Conservation (phyloP, 2,113 vertebrate genomes). For the Macroglossus sobrinus region DNA sequence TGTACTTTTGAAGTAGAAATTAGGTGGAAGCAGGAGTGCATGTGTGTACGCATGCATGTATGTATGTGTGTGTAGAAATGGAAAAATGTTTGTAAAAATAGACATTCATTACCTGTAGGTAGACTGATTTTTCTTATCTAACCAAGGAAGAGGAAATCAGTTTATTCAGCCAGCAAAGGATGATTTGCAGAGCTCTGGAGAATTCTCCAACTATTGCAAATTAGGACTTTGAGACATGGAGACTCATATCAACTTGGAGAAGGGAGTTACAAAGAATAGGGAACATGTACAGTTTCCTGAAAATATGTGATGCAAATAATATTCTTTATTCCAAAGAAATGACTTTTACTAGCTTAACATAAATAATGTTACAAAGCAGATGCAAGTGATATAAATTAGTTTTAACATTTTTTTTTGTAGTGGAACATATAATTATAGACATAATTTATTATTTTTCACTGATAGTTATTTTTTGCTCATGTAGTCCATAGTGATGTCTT, state of each 20-base stretch:
- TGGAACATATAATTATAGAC: not conserved
- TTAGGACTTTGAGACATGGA: not conserved
- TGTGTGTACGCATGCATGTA: not conserved
- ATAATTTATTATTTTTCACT: not conserved
- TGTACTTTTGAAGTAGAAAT: not conserved
- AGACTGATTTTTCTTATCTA: not conserved
- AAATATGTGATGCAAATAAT: not conserved
- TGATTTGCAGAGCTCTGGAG: not conserved
- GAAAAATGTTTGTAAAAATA: conserved; percentile 7
- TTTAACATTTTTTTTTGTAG: not conserved
- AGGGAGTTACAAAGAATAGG: not conserved
- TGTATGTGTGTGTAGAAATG: not conserved
- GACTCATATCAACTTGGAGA: not conserved
- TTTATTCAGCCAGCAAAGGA: not conserved
- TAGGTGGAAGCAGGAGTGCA: not conserved
- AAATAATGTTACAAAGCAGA: not conserved
- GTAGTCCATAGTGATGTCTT: not conserved
- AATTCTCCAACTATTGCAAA: not conserved
- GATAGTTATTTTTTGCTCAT: not conserved
- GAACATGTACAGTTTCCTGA: not conserved
- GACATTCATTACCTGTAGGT: not conserved
- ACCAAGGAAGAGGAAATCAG: not conserved
- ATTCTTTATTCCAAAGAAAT: not conserved
- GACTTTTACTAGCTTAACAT: not conserved
- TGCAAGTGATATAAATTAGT: not conserved